Evolutionary conservation across 2,888 invertebrate species (phyloP).

Genomic region (Drosophila helvetica): DNA sequence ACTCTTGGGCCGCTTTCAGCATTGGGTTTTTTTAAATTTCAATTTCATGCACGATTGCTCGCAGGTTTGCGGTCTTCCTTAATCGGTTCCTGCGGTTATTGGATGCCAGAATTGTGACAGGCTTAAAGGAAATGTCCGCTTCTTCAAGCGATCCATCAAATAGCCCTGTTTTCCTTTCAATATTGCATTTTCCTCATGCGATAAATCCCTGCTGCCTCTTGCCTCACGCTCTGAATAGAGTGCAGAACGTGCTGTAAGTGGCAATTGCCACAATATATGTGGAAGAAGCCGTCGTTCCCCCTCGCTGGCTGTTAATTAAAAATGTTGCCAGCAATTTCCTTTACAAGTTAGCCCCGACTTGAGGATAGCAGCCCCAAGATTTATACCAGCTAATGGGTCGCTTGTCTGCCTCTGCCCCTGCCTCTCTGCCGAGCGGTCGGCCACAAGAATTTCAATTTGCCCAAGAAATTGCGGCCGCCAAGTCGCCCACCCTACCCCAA

Average conservation of each 20-base stretch:
- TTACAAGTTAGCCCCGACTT: constrained; percentile 15
- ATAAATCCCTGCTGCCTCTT: background rate
- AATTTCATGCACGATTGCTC: constrained; percentile 41
- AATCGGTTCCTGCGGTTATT: constrained; percentile 34
- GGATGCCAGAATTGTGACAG: constrained; percentile 28
- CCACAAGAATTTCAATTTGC: constrained; percentile 55
- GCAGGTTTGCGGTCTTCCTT: constrained; percentile 23
- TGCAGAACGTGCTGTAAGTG: constrained; percentile 46
- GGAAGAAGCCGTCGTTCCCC: background rate
- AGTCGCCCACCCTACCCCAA: background rate
- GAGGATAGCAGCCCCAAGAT: constrained; percentile 32
- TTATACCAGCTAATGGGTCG: constrained; percentile 53
- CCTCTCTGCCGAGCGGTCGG: background rate
- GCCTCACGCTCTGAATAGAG: background rate
- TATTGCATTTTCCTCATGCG: background rate
- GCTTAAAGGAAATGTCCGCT: constrained; percentile 1
- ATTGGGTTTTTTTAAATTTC: background rate
- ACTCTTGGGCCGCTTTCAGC: too few relatives aligned
- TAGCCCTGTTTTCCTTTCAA: background rate
- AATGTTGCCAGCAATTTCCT: constrained; percentile 51
- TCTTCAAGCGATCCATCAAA: background rate
- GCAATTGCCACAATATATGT: constrained; percentile 30
- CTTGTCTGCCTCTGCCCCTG: background rate
- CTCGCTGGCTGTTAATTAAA: constrained; percentile 62
- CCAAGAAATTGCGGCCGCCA: constrained; percentile 41